phyloP scores from a whole-genome alignment of 1,140 invertebrate genomes.

The Magallana ariakensis region DNA sequence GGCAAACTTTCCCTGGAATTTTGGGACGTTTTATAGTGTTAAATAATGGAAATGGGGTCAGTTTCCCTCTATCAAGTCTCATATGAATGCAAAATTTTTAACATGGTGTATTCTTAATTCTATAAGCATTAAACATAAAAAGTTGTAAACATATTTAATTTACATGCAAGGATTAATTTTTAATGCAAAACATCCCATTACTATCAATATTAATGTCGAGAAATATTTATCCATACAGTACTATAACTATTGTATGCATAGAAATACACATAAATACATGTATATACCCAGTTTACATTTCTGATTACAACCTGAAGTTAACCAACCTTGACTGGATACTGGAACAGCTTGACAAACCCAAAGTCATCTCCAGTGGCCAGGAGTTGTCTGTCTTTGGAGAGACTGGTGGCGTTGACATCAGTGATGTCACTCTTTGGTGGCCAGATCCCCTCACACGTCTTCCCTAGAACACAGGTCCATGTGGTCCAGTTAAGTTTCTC shows the following conservation, averaged over 20 bases:
- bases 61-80: no score
- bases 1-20: constrained; percentile 78
- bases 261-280: no score
- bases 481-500: constrained; percentile 77
- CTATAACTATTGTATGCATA: no score
- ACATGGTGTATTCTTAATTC: no score
- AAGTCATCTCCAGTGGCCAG: constrained; percentile 80
- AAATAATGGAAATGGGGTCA: no score
- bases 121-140: background rate
- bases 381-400: constrained; percentile 72
- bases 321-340: constrained; percentile 78
- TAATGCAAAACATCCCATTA: background rate
- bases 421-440: constrained; percentile 79
- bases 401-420: constrained; percentile 77
- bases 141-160: background rate
- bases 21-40: background rate
- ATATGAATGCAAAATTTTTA: no score
- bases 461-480: constrained; percentile 79
- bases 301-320: background rate
- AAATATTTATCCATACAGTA: no score
- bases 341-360: constrained; percentile 79
- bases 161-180: background rate
- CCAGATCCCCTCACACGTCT: constrained; percentile 79
- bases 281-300: no score
- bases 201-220: no score